Conservation (phyloP, 2,113 vertebrate species). For the Vulpes lagopus region DNA sequence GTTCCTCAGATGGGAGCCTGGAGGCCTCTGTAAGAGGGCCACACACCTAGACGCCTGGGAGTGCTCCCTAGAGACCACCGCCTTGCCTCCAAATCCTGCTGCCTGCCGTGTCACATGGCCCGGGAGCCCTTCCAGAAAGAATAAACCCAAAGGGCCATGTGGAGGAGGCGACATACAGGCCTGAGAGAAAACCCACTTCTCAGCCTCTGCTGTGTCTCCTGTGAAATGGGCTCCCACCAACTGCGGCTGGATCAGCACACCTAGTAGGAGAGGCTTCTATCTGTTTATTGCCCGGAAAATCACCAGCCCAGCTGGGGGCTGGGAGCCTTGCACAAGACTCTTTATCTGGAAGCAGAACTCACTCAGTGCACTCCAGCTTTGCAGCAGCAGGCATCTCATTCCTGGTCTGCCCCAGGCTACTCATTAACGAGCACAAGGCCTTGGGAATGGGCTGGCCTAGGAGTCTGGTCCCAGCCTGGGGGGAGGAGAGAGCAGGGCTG, state of each 20-base stretch:
- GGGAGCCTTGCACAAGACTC: conserved; percentile 74
- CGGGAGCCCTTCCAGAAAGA: neutral
- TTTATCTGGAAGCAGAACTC: conserved; percentile 86
- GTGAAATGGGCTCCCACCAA: neutral
- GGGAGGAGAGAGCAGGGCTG: neutral
- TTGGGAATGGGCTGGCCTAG: neutral
- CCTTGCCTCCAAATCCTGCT: neutral
- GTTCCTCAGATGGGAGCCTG: neutral
- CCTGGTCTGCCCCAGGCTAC: conserved; percentile 75
- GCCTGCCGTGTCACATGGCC: neutral
- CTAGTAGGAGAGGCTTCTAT: conserved; percentile 42
- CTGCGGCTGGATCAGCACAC: neutral
- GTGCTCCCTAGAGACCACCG: neutral
- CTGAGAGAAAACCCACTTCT: neutral
- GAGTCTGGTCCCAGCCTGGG: neutral
- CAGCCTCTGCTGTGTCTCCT: neutral
- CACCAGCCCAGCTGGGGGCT: conserved; percentile 53
- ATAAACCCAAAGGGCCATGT: neutral
- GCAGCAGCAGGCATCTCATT: conserved; percentile 78
- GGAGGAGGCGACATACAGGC: neutral
- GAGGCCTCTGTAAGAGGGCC: neutral
- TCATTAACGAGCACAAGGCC: conserved; percentile 83
- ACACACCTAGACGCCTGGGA: neutral
- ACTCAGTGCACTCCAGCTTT: conserved; percentile 80
- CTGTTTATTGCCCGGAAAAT: conserved; percentile 65